These are phyloP conservation scores for Amblyraja radiata DNA, from an alignment of 2,797 vertebrate species.

Conservation along the genomic window DNA sequence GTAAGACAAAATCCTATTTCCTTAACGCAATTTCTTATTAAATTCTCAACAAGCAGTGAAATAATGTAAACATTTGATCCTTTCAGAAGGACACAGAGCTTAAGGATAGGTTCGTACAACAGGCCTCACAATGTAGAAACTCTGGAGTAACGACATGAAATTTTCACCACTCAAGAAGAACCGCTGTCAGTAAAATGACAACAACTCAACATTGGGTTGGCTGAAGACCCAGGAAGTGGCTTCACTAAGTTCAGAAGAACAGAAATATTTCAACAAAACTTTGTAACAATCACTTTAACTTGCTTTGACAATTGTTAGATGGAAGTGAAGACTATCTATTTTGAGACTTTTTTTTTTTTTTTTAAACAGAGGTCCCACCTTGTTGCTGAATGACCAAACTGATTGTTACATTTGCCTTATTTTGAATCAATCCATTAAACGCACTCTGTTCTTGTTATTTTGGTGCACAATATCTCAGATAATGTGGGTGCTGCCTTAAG, in stretches of 20 bases:
- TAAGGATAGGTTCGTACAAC: neutral
- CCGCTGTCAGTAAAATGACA: neutral
- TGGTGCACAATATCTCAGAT: neutral
- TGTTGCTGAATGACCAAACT: neutral
- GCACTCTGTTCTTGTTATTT: too few species aligned
- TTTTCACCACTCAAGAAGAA: neutral
- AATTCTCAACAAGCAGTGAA: constrained; percentile 3
- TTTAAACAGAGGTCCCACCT: neutral
- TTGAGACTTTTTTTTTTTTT: too few species aligned
- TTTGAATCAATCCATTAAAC: neutral
- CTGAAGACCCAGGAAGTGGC: neutral
- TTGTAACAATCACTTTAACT: neutral
- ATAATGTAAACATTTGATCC: neutral
- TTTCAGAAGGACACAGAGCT: neutral
- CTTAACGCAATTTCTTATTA: neutral
- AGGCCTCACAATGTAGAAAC: neutral
- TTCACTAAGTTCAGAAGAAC: neutral
- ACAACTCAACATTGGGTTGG: neutral
- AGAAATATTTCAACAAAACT: neutral
- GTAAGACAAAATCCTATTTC: neutral
- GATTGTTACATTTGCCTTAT: neutral
- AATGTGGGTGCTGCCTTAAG: neutral
- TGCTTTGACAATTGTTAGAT: too few species aligned
- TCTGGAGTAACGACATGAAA: neutral
- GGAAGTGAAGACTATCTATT: neutral